Percentiles rank a stretch among this genome's conserved stretches.
Conservation (phyloP, 2,113 vertebrate species). For the Daboia siamensis region DNA sequence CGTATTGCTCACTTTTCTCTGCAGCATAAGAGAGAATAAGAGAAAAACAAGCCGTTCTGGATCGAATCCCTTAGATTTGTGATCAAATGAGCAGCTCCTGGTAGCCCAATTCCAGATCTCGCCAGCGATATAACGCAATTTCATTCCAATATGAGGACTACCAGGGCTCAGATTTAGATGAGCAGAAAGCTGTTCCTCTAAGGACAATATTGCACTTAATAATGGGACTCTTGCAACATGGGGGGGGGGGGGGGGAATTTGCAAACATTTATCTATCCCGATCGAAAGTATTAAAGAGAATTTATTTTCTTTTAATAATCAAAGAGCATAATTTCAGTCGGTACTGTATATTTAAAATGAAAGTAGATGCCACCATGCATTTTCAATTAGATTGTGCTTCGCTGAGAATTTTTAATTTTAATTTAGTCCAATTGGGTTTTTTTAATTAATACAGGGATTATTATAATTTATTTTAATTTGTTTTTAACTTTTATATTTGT, state of each 20-base stretch:
- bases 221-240: background rate
- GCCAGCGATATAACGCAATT: background rate
- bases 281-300: background rate
- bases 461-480: no score
- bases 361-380: background rate
- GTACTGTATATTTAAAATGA: background rate
- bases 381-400: background rate
- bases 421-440: no score
- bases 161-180: background rate
- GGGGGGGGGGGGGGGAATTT: fast-evolving
- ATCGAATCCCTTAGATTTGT: background rate
- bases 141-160: background rate
- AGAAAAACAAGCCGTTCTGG: background rate
- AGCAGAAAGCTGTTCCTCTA: background rate
- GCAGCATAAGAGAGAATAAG: background rate
- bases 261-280: background rate
- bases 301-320: background rate
- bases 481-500: no score
- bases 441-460: no score
- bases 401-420: no score
- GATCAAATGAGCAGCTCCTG: background rate
- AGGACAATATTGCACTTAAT: background rate
- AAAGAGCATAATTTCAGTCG: background rate
- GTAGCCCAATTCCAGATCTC: background rate
- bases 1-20: background rate